Base-by-base conservation (phyloP, 2,113 vertebrate genomes). In the Callocephalon fimbriatum region DNA sequence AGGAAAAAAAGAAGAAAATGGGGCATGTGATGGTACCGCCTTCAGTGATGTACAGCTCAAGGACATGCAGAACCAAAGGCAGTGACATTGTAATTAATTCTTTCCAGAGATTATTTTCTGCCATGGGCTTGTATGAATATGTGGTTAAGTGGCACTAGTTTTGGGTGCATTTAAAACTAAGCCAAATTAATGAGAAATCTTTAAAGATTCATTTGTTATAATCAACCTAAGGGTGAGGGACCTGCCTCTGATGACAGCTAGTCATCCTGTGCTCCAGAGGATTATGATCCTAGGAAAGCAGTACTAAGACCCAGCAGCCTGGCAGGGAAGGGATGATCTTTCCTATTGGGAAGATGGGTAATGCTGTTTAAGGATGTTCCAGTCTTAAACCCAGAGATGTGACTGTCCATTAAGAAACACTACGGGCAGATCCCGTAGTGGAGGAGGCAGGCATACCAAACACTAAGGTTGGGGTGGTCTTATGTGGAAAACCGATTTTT, bases 21-120 rank as follows among this genome's bases (percentile, higher is more conserved):
- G 18, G 71, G 32, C 14, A 13, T 1, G 7, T 22, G 35, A 11
- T 61, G 31, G 26, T 62, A 50, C 6, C 20, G 12, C 10, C 13
- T 90, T 44, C 10, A 26, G 47, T 54, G 61, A 5, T 0, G 0
- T 27, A 47, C 0, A 0, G n/a, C 16, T 73, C 12, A 35, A 74
- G 22, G 18, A 58, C 4, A 2, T 17, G 26, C 37, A 38, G 15
- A 83, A n/a, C 13, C 62, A 59, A 59, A 82, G 35, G 18, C 37
- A 83, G 31, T 21, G 26, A 50, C 12, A 12, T 2, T 14, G 12
- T 26, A 26, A 66, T 73, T 62, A 38, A 62, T 23, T 86, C 14
- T 27, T 73, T 32, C 3, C 29, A 63, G 31, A 31, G 26, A 25
- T 2, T 23, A 53, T 92, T 51, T 88, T 71, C 50, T 84, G 45